Percentiles rank a stretch among this genome's conserved stretches.
phyloP scores from a whole-genome alignment of 2,888 invertebrate species.

The Lydus trimaculatus region DNA sequence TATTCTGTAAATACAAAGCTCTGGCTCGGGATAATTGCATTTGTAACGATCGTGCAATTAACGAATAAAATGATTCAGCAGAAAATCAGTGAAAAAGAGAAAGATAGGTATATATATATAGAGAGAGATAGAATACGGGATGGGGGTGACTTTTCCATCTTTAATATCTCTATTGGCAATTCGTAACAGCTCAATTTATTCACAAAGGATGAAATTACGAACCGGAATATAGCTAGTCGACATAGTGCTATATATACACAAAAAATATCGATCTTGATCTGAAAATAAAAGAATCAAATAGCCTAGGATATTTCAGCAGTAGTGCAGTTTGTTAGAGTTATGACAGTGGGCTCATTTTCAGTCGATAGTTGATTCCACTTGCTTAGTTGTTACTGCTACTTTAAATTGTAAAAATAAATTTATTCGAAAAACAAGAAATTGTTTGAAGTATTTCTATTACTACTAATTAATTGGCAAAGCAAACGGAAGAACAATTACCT shows the following conservation, averaged over 20 bases:
- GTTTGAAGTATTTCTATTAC: neutral
- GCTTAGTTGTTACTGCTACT: neutral
- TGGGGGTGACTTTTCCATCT: conserved; percentile 44
- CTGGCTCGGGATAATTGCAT: conserved; percentile 57
- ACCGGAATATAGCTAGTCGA: conserved; percentile 33
- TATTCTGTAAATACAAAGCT: conserved; percentile 57
- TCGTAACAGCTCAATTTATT: conserved; percentile 48
- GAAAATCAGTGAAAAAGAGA: conserved; percentile 44
- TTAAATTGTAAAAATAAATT: neutral
- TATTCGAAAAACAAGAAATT: neutral
- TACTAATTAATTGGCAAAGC: neutral
- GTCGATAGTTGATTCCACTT: neutral
- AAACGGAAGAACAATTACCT: neutral
- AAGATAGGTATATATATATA: neutral
- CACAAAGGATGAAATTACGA: conserved; percentile 43
- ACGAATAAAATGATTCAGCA: conserved; percentile 57
- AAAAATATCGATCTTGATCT: neutral
- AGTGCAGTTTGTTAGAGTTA: neutral
- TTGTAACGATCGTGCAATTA: conserved; percentile 60
- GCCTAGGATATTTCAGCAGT: neutral
- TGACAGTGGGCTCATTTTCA: neutral
- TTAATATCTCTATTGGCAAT: conserved; percentile 52
- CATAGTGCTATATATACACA: neutral
- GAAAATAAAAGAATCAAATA: neutral
- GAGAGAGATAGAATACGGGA: conserved; percentile 31